These are phyloP conservation scores for Eretmocerus hayati DNA, from an alignment of 2,888 invertebrate species.

Conservation along the genomic window DNA sequence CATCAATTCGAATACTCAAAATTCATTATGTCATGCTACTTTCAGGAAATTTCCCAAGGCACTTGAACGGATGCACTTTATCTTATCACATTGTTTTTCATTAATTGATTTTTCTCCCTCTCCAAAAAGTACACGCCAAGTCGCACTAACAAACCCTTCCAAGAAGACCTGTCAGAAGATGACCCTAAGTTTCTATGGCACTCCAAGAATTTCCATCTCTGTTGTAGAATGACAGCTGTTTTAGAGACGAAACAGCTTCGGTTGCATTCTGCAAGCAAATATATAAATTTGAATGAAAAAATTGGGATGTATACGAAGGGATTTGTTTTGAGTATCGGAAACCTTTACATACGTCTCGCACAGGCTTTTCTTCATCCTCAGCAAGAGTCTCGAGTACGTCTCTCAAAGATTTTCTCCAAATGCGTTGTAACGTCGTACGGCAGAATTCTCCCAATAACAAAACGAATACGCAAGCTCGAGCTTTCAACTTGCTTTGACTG, in stretches of 20 bases:
- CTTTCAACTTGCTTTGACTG: slow-evolving; percentile 44
- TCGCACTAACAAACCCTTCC: too few species aligned
- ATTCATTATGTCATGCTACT: too few species aligned
- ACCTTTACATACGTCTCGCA: slow-evolving; percentile 48
- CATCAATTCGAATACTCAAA: too few species aligned
- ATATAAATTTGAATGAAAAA: not conserved
- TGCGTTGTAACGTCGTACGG: slow-evolving; percentile 56
- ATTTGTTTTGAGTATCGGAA: not conserved
- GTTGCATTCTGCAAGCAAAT: slow-evolving; percentile 22
- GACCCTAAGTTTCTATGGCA: not conserved
- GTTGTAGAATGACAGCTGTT: slow-evolving; percentile 25
- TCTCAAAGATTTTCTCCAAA: slow-evolving; percentile 58
- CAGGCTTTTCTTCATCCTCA: slow-evolving; percentile 55
- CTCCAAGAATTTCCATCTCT: slow-evolving; percentile 13
- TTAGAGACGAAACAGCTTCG: slow-evolving; percentile 23
- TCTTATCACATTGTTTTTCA: too few species aligned
- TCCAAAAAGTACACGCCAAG: too few species aligned
- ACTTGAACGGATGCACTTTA: too few species aligned
- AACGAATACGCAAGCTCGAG: slow-evolving; percentile 66
- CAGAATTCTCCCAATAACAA: slow-evolving; percentile 63
- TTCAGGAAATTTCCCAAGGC: too few species aligned
- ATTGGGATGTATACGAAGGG: not conserved
- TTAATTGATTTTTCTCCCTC: too few species aligned
- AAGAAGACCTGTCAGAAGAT: too few species aligned
- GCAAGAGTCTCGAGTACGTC: slow-evolving; percentile 57